Evolutionary conservation across 2,888 invertebrate species (phyloP), one percentile per base, ranked within the genome.

Genomic region (Drosophila acutilabella): DNA sequence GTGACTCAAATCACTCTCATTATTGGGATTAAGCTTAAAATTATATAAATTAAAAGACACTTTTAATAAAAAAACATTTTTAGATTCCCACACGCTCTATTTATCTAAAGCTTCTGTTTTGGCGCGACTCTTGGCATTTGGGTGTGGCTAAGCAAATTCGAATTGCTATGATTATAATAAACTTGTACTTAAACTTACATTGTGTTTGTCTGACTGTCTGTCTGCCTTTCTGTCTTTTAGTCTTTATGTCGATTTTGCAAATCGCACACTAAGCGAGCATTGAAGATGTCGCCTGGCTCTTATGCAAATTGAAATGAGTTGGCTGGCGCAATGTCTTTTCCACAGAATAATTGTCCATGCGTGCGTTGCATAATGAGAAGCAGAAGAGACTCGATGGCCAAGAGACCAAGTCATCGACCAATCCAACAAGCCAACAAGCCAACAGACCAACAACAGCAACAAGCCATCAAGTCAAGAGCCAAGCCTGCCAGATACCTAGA

Each of bases 301-400:
- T 83, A 84, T 84, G 89, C 80, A 84, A 88, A 84, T 84, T 86
- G 78, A 86, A 86, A 75, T 82, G 83, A 80, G 71, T 74, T 86
- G 86, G 78, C 56, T 75, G 69, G 44, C 66, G 79, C 85, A 81
- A 66, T 78, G 89, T 84, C 84, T 89, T 84, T 81, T 78, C 67
- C 69, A 80, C 81, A 86, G 88, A 90, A 90, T 90, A 90, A 90
- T 90, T 90, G 90, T 78, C 78, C 72, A 74, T 80, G 88, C 90
- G 90, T 90, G 90, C 80, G 57, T 74, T 67, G 90, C 87, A 90
- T 90, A 89, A 86, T 84, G 82, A 89, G 74, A 62, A 66, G 26
- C 23, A 44, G 51, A 36, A 30, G 56, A 33, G 56, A 33, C 30
- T 47, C 40, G 14, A 18, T 56, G 23, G n/a, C 8, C 33, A 33